Base-by-base conservation (phyloP, 2,113 vertebrate species). In the Elgaria multicarinata region DNA sequence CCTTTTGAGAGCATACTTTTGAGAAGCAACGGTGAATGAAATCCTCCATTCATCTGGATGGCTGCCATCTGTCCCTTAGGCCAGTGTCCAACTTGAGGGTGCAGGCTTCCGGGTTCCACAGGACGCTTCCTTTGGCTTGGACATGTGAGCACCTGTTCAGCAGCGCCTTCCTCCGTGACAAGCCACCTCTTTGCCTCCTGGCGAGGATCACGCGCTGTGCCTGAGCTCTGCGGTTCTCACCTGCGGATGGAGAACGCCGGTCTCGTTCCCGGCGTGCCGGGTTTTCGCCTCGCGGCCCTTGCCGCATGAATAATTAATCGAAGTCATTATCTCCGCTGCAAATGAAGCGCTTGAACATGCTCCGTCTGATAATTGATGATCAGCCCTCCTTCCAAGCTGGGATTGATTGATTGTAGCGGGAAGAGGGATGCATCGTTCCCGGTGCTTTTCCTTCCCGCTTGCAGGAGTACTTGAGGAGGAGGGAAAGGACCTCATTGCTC, bases 281-380 rank as follows among this genome's bases (percentile, higher is more conserved):
- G n/a, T 18, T 36, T 24, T 14, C 50, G 67, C 8, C 36, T 77
- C 20, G 36, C 50, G 50, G 28, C 75, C 78, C 58, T 75, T 39
- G 39, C 81, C 7, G 42, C 85, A 75, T 87, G 86, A 87, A 87
- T 81, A 90, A 87, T 90, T 66, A 90, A 87, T 85, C 22, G 36
- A 42, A 0, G 67, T 58, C 67, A 90, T 88, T 90, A 92, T 88
- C 91, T 85, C 53, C 8, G 33, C 66, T 39, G 58, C 81, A 88
- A 36, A 87, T 4, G 55, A 88, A 76, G 66, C 20, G n/a, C 58
- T 77, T 2, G 42, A 55, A 39, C 69, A 55, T 4, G 58, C 86
- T 66, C 90, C 74, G 53, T 85, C 69, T 55, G 55, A 67, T 90
- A 87, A 92, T 84, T 85, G 91, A 90, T 85, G 91, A 85, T 53